Conservation (phyloP, 2,888 invertebrate species). For the Ceratothoa steindachneri region DNA sequence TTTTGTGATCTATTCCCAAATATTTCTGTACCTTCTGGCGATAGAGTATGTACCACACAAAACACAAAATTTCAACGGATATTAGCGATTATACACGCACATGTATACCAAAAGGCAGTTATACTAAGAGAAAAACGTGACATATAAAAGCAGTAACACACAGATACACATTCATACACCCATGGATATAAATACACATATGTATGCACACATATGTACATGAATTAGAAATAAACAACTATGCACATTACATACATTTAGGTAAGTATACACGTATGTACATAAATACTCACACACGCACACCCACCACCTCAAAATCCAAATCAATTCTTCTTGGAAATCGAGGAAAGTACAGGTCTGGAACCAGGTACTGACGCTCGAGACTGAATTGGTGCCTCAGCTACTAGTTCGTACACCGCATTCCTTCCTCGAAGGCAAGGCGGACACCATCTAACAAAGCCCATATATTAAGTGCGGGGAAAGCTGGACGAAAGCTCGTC, state of each 20-base stretch:
- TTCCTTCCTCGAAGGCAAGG: background rate
- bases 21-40: background rate
- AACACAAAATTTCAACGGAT: no score
- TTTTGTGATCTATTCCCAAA: no score
- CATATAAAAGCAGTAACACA: no score
- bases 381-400: background rate
- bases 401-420: background rate
- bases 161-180: no score
- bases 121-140: no score
- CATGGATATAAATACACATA: background rate
- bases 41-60: no score
- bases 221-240: background rate
- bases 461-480: background rate
- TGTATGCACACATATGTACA: background rate
- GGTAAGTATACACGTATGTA: no score
- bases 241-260: background rate
- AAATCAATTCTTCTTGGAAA: no score
- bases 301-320: constrained; percentile 3
- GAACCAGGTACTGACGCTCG: background rate
- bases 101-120: no score
- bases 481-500: no score
- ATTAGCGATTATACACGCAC: no score
- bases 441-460: background rate
- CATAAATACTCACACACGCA: constrained; percentile 14
- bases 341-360: no score